Evolutionary conservation across 1,140 invertebrate species (phyloP).

Genomic region (Hycleus phaleratus): DNA sequence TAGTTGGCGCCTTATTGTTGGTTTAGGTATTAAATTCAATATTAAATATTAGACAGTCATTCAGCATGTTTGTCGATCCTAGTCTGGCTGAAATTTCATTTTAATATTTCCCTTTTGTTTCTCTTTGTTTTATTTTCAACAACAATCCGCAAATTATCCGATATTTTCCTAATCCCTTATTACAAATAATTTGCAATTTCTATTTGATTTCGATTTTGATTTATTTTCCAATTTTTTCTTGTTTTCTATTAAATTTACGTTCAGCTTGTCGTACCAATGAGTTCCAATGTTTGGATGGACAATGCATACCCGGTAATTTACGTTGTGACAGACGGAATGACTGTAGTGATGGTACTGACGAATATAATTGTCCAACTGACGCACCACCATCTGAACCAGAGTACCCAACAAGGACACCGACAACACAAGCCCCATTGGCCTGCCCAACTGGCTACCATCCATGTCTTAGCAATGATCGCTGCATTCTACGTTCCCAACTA

Average conservation of each 20-base stretch:
- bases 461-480: constrained; percentile 46
- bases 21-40: no score
- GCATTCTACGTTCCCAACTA: constrained; percentile 43
- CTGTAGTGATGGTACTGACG: constrained; percentile 71
- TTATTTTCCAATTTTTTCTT: constrained; percentile 21
- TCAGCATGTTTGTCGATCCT: no score
- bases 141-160: no score
- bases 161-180: no score
- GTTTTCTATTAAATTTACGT: constrained; percentile 20
- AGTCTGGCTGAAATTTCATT: no score
- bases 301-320: constrained; percentile 57
- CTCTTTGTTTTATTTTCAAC: no score
- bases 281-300: constrained; percentile 69
- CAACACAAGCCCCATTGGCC: constrained; percentile 21
- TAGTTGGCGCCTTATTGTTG: no score
- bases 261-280: constrained; percentile 61
- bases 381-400: constrained; percentile 23
- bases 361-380: constrained; percentile 44
- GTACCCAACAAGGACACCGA: constrained; percentile 19
- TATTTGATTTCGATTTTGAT: constrained; percentile 13
- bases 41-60: no score
- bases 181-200: not conserved
- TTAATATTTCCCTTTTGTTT: no score
- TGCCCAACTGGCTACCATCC: constrained; percentile 45
- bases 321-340: constrained; percentile 64